These are phyloP conservation scores for Idaea biselata DNA, from an alignment of 2,888 invertebrate genomes.

Conservation along the genomic window DNA sequence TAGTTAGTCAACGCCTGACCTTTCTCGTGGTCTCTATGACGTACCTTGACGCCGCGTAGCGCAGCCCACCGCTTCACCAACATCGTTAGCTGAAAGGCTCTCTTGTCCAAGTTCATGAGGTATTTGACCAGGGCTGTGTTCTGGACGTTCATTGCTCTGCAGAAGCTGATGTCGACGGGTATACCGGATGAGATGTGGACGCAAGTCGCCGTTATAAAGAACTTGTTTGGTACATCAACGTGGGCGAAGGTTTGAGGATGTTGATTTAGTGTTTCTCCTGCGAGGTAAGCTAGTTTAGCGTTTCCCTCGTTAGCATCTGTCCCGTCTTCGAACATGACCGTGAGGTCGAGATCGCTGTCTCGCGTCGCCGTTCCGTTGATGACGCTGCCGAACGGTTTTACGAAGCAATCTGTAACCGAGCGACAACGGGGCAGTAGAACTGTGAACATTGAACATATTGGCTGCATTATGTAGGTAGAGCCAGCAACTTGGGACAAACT, in stretches of 20 bases:
- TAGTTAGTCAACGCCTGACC: slow-evolving; percentile 13
- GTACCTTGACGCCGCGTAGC: slow-evolving; percentile 6
- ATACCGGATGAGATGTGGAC: slow-evolving; percentile 10
- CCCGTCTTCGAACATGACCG: slow-evolving; percentile 3
- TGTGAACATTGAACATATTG: not conserved
- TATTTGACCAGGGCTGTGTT: slow-evolving; percentile 8
- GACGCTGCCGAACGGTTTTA: slow-evolving; percentile 7
- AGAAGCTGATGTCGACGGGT: slow-evolving; percentile 9
- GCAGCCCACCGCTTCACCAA: slow-evolving; percentile 15
- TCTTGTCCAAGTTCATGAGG: slow-evolving; percentile 9
- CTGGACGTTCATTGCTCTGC: slow-evolving; percentile 5
- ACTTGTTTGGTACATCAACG: slow-evolving; percentile 3
- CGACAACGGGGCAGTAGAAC: no score
- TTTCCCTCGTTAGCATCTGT: not conserved
- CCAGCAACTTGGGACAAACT: no score
- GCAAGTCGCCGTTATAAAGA: not conserved
- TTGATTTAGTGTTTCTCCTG: not conserved
- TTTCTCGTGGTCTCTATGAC: not conserved
- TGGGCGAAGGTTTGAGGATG: slow-evolving; percentile 5
- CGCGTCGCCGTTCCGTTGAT: slow-evolving; percentile 6
- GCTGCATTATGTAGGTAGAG: no score
- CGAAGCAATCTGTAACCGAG: slow-evolving; percentile 7
- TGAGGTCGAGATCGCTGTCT: slow-evolving; percentile 10
- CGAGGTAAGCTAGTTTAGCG: slow-evolving; percentile 2
- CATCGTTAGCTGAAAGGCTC: slow-evolving; percentile 7